These are phyloP conservation scores for Dexiosoma caninum DNA, from an alignment of 2,888 invertebrate genomes.

Conservation along the genomic window DNA sequence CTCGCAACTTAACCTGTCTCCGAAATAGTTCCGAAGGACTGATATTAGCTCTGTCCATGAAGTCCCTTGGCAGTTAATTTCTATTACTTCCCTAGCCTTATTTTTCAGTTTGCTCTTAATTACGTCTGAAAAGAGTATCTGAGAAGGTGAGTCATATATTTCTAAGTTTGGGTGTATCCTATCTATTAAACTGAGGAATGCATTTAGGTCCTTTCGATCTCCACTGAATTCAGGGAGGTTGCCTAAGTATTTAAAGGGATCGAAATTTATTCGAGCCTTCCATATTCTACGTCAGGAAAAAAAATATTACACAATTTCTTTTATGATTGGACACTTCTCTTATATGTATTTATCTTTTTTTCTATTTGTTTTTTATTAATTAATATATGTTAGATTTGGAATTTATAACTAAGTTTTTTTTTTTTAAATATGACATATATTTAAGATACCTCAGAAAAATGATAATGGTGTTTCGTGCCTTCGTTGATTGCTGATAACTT, in stretches of 20 bases:
- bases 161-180: slow-evolving; percentile 37
- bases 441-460: no score
- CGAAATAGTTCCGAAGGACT: slow-evolving; percentile 53
- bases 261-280: slow-evolving; percentile 14
- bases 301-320: no score
- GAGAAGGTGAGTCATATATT: neutral
- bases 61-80: neutral
- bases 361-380: no score
- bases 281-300: neutral
- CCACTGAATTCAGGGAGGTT: no score
- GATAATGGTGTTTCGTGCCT: no score
- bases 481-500: no score
- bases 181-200: slow-evolving; percentile 37
- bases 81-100: neutral
- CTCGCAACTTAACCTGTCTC: slow-evolving; percentile 47
- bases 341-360: neutral
- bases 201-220: slow-evolving; percentile 21
- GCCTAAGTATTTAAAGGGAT: slow-evolving; percentile 44
- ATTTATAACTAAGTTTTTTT: no score
- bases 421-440: no score
- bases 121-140: neutral
- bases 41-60: neutral
- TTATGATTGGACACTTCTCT: neutral
- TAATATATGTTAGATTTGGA: no score
- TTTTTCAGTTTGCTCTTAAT: no score